phyloP scores from a whole-genome alignment of 2,888 invertebrate species.

The Epinotia demarniana region DNA sequence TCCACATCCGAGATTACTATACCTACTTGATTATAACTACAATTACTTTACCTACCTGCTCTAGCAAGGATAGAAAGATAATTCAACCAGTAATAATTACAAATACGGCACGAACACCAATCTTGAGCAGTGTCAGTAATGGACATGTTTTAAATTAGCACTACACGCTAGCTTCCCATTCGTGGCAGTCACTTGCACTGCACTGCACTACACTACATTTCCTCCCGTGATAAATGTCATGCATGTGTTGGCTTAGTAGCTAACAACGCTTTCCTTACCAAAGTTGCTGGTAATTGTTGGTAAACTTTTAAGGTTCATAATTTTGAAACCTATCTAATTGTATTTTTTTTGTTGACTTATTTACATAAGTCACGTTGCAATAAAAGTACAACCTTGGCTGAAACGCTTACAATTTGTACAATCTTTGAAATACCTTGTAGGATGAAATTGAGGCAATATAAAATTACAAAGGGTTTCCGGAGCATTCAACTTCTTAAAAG shows the following conservation, averaged over 20 bases:
- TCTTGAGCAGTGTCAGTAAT: background rate
- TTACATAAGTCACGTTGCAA: background rate
- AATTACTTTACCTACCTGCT: background rate
- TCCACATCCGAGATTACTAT: slow-evolving; percentile 22
- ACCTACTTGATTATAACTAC: background rate
- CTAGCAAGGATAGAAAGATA: background rate
- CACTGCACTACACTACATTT: background rate
- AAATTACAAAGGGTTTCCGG: slow-evolving; percentile 21
- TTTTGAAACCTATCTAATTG: background rate
- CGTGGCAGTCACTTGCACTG: slow-evolving; percentile 1
- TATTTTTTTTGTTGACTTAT: background rate
- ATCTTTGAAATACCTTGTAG: background rate
- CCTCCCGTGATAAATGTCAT: background rate
- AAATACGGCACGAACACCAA: background rate
- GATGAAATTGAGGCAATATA: slow-evolving; percentile 7
- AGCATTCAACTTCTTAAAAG: slow-evolving; percentile 7
- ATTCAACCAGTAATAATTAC: background rate
- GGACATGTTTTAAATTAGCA: background rate
- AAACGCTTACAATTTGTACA: background rate
- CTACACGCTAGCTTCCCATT: background rate
- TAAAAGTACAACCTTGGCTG: background rate
- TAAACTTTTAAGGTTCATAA: background rate
- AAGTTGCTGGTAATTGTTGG: background rate
- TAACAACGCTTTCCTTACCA: background rate
- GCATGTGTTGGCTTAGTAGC: background rate